These are phyloP conservation scores for Psilopogon haemacephalus DNA, from an alignment of 2,113 vertebrate species.

Conservation along the genomic window DNA sequence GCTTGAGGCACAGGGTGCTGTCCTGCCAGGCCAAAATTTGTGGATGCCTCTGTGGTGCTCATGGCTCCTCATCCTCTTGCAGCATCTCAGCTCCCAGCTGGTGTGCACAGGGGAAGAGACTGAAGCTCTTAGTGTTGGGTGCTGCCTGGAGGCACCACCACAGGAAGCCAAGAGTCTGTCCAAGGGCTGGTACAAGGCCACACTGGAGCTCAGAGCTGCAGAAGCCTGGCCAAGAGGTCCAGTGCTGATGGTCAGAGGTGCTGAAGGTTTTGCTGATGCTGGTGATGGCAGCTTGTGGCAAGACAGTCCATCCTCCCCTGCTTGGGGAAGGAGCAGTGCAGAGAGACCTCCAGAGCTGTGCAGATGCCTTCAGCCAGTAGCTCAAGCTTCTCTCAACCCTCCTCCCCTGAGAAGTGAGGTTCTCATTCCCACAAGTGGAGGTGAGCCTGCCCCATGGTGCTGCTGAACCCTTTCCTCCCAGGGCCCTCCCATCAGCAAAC, in stretches of 20 bases:
- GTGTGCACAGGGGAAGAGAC: accelerated
- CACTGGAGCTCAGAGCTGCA: accelerated
- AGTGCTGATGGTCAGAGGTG: accelerated
- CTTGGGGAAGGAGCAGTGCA: not conserved
- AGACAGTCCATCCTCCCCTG: not conserved
- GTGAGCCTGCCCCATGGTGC: constrained; percentile 19
- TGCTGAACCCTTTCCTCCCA: constrained; percentile 11
- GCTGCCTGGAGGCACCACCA: not conserved
- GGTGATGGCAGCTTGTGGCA: accelerated
- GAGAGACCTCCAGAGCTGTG: not conserved
- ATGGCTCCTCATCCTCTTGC: not conserved
- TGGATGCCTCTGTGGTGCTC: not conserved
- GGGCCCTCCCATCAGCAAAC: not conserved
- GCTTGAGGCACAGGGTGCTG: not conserved
- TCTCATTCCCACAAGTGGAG: not conserved
- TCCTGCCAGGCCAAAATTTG: not conserved
- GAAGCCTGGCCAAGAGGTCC: not conserved
- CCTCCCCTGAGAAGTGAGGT: constrained; percentile 34
- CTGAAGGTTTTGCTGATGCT: not conserved
- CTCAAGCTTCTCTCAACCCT: not conserved
- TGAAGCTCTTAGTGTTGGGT: not conserved
- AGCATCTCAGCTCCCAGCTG: not conserved
- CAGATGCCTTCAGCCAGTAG: not conserved
- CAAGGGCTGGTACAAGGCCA: not conserved
- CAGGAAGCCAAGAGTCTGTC: not conserved